Base-by-base conservation (phyloP, 1,140 invertebrate species). In the Achroia grisella region DNA sequence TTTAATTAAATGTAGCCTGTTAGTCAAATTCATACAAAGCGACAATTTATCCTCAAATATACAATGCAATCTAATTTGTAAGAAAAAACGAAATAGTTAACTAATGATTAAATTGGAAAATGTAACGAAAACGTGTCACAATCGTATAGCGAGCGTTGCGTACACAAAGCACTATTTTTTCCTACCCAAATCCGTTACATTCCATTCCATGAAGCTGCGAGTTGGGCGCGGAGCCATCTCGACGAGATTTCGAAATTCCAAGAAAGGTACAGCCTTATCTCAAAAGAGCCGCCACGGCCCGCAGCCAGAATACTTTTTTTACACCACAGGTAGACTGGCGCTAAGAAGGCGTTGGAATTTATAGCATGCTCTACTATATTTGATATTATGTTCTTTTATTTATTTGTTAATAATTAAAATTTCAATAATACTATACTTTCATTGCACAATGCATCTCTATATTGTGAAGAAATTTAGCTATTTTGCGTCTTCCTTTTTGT, bases 191-290 rank as follows among this genome's bases (percentile, higher is more conserved):
- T 80, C 80, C 77, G 77, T 81, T 80, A 81, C 77, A 81, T 84
- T 81, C 80, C 80, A 74, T 72, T 73, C 67, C 66, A 56, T 66
- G 67, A 69, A 58, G 75, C 70, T 62, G 70, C 59, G 62, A 62
- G 55, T 59, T 61, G 64, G 63, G 66, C 61, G 56, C 62, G 63
- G 42, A 69, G 62, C 69, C 71, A 71, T 75, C 76, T 71, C 65
- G 53, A 60, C 62, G 70, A 79, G 80, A 80, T 84, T 84, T 84
- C 76, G 78, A 80, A 84, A 84, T 84, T 84, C 80, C 66, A 63
- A 82, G 80, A 84, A 84, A 82, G 78, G 80, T 70, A 78, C 56
- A 73, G 74, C 74, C 76, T 82, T 84, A 84, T 84, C 77, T 79
- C 80, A 84, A 84, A 84, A 82, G 80, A 67, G 78, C 80, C 80